Base-by-base conservation (phyloP, 2,797 vertebrate species). In the Valencia hispanica region DNA sequence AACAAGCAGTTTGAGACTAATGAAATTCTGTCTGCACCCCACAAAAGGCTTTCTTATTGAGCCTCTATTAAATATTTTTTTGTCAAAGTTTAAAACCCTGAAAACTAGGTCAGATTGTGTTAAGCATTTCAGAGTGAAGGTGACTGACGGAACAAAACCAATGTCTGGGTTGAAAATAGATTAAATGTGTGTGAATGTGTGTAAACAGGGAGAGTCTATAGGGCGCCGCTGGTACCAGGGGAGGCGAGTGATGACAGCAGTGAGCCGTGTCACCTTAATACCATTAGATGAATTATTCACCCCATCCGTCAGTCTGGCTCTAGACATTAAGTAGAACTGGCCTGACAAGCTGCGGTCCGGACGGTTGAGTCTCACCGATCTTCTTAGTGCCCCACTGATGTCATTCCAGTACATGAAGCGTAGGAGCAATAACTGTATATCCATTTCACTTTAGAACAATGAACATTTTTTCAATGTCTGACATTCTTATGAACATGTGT, bases 261-360 rank as follows among this genome's bases (percentile, higher is more conserved):
- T 45, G 80, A 84, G 85, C 68, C 17, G 70, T 87, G 87, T 93
- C 89, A 91, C 82, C 78, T 63, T 79, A 83, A 88, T 83, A 75
- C 77, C 79, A 91, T 90, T 89, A 90, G 71, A 90, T 89, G 48
- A 91, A 90, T 93, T 90, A 91, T 89, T 89, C 84, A 79, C 68
- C 77, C 75, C 79, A 92, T 91, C 89, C 87, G 80, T 91, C 91
- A 89, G 89, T 82, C 81, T 84, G 82, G 72, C 80, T 78, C 66
- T 51, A 51, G 77, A 78, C 77, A 69, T 76, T 15, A 50, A 73
- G 59, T 4, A 65, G 77, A 48, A 76, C 68, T 59, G 77, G 77
- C 68, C 51, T 75, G 82, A 85, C 73, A 75, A 73, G 78, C 75
- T 27, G 45, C 5, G 65, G 76, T 70, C 75, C 57, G 63, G 71